Conservation (phyloP, 1,140 invertebrate species). For the Cecropterus lyciades region DNA sequence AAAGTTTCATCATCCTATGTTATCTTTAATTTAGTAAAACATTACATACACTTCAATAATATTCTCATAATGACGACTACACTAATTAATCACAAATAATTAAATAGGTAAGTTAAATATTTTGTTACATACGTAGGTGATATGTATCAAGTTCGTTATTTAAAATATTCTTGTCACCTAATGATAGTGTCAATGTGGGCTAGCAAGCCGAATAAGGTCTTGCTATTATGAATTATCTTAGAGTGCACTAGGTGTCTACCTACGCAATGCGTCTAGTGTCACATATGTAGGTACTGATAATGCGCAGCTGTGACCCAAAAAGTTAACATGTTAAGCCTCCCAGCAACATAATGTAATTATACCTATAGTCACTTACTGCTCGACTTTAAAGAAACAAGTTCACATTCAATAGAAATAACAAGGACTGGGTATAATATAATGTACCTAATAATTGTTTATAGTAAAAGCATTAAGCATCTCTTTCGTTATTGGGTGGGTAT, state of each 20-base stretch:
- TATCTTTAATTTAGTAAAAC: no score
- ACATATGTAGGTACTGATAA: constrained; percentile 61
- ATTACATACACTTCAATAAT: no score
- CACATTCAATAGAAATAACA: constrained; percentile 2
- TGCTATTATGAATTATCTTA: constrained; percentile 60
- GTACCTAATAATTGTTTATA: no score
- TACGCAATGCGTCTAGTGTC: constrained; percentile 50
- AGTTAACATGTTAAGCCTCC: constrained; percentile 41
- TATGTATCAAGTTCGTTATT: no score
- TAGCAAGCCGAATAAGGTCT: constrained; percentile 48
- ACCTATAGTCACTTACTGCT: constrained; percentile 11
- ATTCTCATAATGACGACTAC: no score
- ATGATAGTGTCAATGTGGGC: not conserved
- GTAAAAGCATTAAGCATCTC: no score
- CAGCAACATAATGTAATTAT: constrained; percentile 32
- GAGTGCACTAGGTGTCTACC: constrained; percentile 25
- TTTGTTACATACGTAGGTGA: no score
- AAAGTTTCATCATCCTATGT: no score
- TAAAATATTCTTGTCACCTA: constrained; percentile 2
- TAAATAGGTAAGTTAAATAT: no score
- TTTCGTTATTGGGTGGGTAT: no score
- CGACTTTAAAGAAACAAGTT: constrained; percentile 16
- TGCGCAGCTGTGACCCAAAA: constrained; percentile 77
- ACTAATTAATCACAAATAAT: no score
- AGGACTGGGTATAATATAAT: constrained; percentile 4